These are phyloP conservation scores for Meda fulgida DNA, from an alignment of 2,797 vertebrate genomes.

Conservation along the genomic window DNA sequence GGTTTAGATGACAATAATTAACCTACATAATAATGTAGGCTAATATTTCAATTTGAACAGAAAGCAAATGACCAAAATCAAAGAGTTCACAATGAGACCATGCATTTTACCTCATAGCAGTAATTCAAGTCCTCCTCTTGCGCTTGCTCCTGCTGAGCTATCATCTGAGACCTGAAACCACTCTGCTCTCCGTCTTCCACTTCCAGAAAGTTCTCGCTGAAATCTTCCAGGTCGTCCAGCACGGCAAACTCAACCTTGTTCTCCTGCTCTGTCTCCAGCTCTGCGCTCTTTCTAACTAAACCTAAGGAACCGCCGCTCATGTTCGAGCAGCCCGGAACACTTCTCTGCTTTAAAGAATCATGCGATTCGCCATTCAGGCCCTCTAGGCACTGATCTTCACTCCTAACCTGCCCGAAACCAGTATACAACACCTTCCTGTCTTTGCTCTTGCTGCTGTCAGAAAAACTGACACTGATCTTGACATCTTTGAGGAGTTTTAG, in stretches of 20 bases:
- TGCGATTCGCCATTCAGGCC: conserved; percentile 88
- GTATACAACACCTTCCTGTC: conserved; percentile 97
- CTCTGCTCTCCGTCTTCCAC: conserved; percentile 86
- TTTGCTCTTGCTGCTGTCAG: conserved; percentile 93
- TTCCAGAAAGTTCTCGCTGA: conserved; percentile 96
- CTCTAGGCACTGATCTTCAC: conserved; percentile 73
- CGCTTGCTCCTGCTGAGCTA: conserved; percentile 91
- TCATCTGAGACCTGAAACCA: conserved; percentile 92
- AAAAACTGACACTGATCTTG: conserved; percentile 96
- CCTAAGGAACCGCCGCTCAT: conserved; percentile 69
- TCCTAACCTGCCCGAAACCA: conserved; percentile 83
- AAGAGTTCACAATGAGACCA: background rate
- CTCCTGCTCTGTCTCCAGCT: conserved; percentile 88
- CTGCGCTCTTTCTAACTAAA: conserved; percentile 81
- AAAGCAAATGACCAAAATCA: background rate
- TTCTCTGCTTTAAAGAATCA: conserved; percentile 81
- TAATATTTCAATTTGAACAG: background rate
- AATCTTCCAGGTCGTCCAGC: conserved; percentile 97
- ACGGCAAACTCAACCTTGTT: conserved; percentile 99
- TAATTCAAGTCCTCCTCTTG: conserved; percentile 89
- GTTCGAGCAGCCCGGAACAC: conserved; percentile 77
- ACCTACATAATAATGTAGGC: too few species aligned
- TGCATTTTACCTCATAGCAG: conserved; percentile 90
- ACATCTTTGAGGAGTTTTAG: conserved; percentile 97
- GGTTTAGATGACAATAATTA: background rate